Conservation (phyloP, 2,888 invertebrate genomes). For the Agriopis marginaria region DNA sequence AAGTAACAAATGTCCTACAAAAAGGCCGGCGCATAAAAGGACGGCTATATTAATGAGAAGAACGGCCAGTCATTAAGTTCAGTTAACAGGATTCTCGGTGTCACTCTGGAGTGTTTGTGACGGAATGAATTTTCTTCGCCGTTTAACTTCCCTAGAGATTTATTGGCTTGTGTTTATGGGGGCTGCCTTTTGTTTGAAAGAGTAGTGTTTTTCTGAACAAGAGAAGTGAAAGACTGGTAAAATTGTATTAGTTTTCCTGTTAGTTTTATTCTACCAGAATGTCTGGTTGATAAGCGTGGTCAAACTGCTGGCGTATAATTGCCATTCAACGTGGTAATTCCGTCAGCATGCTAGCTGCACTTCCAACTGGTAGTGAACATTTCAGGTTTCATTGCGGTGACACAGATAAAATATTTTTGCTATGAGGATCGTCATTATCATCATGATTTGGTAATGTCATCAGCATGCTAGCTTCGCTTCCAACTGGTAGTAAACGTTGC, state of each 20-base stretch:
- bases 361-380: too few species aligned
- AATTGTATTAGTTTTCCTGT: not conserved
- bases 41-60: conserved; percentile 66
- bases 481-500: too few species aligned
- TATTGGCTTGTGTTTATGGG: conserved; percentile 30
- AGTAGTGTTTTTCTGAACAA: not conserved
- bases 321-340: too few species aligned
- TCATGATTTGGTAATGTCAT: too few species aligned
- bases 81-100: conserved; percentile 66
- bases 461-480: too few species aligned
- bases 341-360: too few species aligned
- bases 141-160: conserved; percentile 48
- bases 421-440: too few species aligned
- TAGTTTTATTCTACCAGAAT: too few species aligned
- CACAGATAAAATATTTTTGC: too few species aligned
- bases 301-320: too few species aligned
- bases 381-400: not conserved
- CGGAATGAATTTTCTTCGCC: conserved; percentile 66
- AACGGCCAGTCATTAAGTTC: conserved; percentile 68
- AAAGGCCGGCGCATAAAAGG: conserved; percentile 55
- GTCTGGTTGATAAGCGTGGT: too few species aligned
- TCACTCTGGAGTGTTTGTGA: conserved; percentile 60
- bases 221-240: not conserved
- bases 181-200: conserved; percentile 1
- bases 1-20: conserved; percentile 64